Conservation (phyloP, 1,140 invertebrate genomes). For the Hyles vespertilio region DNA sequence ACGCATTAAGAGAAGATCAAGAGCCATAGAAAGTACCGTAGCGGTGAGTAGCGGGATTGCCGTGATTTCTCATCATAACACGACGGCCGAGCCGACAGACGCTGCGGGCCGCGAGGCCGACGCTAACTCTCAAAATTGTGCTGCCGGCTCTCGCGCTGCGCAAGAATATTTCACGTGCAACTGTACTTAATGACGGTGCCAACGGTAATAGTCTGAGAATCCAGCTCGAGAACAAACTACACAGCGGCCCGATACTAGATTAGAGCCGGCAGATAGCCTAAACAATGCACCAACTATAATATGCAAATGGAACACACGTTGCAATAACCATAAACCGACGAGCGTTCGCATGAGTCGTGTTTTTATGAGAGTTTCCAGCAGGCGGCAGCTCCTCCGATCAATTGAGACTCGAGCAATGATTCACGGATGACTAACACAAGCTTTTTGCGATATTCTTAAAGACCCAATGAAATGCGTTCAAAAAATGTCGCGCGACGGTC, state of each 20-base stretch:
- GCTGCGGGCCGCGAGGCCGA: slow-evolving; percentile 3
- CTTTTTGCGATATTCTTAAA: too few relatives aligned
- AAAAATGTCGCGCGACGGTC: too few relatives aligned
- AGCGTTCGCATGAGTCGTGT: slow-evolving; percentile 18
- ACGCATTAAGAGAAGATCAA: slow-evolving; percentile 62
- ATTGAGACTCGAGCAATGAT: slow-evolving; percentile 20
- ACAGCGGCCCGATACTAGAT: slow-evolving; percentile 55
- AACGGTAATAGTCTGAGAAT: slow-evolving; percentile 67
- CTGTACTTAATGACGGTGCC: slow-evolving; percentile 62
- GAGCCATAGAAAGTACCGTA: slow-evolving; percentile 64
- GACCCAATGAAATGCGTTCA: too few relatives aligned
- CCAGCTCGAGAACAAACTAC: slow-evolving; percentile 48
- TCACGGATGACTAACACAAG: slow-evolving; percentile 54
- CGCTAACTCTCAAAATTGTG: slow-evolving; percentile 55
- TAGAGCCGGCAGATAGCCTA: slow-evolving; percentile 53
- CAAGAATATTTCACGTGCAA: slow-evolving; percentile 59
- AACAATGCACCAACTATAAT: slow-evolving; percentile 56
- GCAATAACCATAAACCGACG: slow-evolving; percentile 29
- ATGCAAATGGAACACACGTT: slow-evolving; percentile 61
- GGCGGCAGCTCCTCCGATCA: background rate
- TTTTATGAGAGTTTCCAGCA: slow-evolving; percentile 1
- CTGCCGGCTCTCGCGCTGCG: slow-evolving; percentile 54
- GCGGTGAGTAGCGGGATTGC: slow-evolving; percentile 57
- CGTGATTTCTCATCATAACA: slow-evolving; percentile 55
- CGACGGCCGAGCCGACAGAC: slow-evolving; percentile 12